phyloP scores from a whole-genome alignment of 2,113 vertebrate genomes.

The Oreochromis tanganicae region DNA sequence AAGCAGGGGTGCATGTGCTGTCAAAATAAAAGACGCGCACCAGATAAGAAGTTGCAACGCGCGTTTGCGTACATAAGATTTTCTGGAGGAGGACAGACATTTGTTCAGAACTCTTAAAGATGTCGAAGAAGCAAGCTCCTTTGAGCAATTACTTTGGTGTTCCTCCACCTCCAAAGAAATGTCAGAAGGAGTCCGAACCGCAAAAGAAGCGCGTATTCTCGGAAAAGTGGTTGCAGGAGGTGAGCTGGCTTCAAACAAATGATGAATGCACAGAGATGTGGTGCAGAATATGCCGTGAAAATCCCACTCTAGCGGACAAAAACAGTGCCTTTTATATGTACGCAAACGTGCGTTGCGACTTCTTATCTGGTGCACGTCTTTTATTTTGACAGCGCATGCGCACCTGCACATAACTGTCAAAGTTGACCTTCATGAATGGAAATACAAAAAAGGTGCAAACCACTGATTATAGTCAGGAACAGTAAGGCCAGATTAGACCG shows the following conservation, averaged over 20 bases:
- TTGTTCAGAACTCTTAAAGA: neutral
- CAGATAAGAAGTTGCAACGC: neutral
- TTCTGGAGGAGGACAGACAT: neutral
- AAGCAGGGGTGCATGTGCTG: neutral
- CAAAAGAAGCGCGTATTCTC: too few species aligned
- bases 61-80: neutral
- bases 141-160: neutral
- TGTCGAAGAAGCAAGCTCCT: neutral
- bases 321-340: neutral
- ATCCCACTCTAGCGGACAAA: neutral
- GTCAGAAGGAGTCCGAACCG: too few species aligned
- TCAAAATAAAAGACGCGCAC: neutral
- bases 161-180: too few species aligned
- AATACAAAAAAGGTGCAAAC: neutral
- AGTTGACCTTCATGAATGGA: neutral
- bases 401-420: neutral
- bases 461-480: neutral
- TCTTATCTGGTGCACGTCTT: neutral
- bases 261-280: too few species aligned
- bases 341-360: rapidly evolving
- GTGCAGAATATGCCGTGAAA: neutral
- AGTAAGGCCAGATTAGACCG: neutral
- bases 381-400: neutral
- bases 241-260: too few species aligned
- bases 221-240: too few species aligned